Evolutionary conservation across 2,888 invertebrate genomes (phyloP), one percentile per base, ranked within the genome.

Genomic region (Aphidius colemani): DNA sequence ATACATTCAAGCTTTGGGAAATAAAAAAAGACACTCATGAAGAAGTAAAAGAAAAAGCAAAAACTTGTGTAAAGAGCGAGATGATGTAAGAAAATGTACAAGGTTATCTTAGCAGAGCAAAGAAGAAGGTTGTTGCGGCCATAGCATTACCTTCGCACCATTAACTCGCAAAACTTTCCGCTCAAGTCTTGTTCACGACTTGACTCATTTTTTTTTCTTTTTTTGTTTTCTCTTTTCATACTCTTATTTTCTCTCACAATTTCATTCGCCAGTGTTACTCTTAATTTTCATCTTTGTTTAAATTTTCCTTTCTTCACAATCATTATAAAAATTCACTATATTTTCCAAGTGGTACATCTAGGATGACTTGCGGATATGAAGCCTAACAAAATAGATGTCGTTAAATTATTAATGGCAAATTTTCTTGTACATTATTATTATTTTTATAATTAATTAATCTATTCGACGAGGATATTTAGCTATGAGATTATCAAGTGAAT

Each of bases 81-180:
- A 64, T 49, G 61, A 61, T 48, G 43, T 56, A 64, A 13, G 43
- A 7, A 18, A 13, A 44, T 30, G 55, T 55, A 43, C 55, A 43
- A 55, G 55, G 55, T 18, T 56, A 13, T 41, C 13, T 51, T 39
- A 53, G 58, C 9, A 11, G 48, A 49, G 59, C 7, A 11, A 56
- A 61, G 56, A 48, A 56, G 64, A 55, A 45, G 57, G 56, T 65
- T 66, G 79, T 78, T 80, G 79, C 78, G 79, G 78, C 78, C 77
- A 73, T 72, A 71, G 77, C 78, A 79, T 81, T 81, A 81, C 78
- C 78, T 79, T 75, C 77, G 77, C 80, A 76, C 80, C 81, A 81
- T 81, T 81, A 81, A 81, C 81, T 79, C 79, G 77, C 77, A 77
- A 80, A 81, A 81, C 80, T 80, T 80, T 81, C 78, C 80, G 79